phyloP scores from a whole-genome alignment of 2,797 vertebrate species.

The Ctenopoma multispine region DNA sequence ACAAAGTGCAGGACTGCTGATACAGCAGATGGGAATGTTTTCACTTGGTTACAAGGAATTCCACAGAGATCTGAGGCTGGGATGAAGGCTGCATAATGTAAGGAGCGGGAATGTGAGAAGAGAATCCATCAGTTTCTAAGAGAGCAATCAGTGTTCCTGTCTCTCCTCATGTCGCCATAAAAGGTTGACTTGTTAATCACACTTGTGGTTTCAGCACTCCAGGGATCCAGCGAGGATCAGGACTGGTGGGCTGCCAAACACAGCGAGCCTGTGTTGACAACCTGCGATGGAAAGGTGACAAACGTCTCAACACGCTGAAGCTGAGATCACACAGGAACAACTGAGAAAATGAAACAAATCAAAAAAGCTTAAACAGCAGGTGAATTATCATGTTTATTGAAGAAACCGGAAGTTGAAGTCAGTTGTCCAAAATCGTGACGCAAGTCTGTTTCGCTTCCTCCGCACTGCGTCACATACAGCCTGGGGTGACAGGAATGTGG shows the following conservation, averaged over 20 bases:
- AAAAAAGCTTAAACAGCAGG: conserved; percentile 6
- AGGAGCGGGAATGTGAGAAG: conserved; percentile 25
- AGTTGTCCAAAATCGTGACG: conserved; percentile 34
- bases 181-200: conserved; percentile 63
- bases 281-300: conserved; percentile 14
- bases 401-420: conserved; percentile 32
- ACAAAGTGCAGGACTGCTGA: conserved; percentile 72
- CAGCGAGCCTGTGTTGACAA: conserved; percentile 48
- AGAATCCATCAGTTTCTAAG: conserved; percentile 44
- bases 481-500: conserved; percentile 42
- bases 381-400: conserved; percentile 20
- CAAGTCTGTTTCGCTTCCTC: conserved; percentile 30
- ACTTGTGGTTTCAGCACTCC: conserved; percentile 27
- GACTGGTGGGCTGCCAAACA: conserved; percentile 46
- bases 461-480: conserved; percentile 35
- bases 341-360: background rate
- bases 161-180: conserved; percentile 11
- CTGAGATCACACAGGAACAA: conserved; percentile 9
- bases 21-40: conserved; percentile 77
- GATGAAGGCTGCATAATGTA: conserved; percentile 55
- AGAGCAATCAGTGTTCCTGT: conserved; percentile 51
- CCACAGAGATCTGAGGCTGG: conserved; percentile 53
- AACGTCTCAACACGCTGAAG: conserved; percentile 13
- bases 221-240: conserved; percentile 46
- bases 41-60: conserved; percentile 73